Evolutionary conservation across 2,113 vertebrate species (phyloP).

Genomic region (Vombatus ursinus): DNA sequence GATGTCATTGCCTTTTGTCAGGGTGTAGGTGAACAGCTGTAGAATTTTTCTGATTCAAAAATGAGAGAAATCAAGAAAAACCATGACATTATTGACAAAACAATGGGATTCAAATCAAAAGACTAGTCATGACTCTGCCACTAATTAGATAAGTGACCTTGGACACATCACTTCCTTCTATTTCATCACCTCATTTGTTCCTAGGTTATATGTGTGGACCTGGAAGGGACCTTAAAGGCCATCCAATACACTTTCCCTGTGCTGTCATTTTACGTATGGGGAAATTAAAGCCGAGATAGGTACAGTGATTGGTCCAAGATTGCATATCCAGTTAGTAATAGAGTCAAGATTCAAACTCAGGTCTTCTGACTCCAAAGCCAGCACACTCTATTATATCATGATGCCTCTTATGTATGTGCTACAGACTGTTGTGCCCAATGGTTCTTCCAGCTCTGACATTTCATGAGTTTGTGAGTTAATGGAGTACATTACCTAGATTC

Average conservation of each 20-base stretch:
- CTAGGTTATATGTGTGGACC: background rate
- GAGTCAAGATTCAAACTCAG: background rate
- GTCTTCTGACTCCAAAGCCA: background rate
- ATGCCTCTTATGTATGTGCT: background rate
- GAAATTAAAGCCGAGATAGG: background rate
- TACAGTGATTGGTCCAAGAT: background rate
- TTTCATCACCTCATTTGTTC: background rate
- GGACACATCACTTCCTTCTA: background rate
- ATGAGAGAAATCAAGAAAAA: background rate
- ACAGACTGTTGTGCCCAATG: background rate
- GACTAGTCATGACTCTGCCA: background rate
- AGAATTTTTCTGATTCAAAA: background rate
- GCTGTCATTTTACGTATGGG: background rate
- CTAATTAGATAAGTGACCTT: background rate
- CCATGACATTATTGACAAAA: background rate
- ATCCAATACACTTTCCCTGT: background rate
- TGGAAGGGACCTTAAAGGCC: background rate
- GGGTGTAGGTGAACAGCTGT: background rate
- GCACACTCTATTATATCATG: background rate
- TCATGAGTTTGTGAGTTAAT: background rate
- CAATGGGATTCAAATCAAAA: background rate
- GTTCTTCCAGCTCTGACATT: background rate
- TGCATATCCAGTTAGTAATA: background rate
- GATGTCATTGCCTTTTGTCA: background rate
- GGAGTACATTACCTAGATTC: background rate